These are phyloP conservation scores for Acanthosepion esculentum DNA, from an alignment of 2,888 invertebrate species.

Conservation along the genomic window DNA sequence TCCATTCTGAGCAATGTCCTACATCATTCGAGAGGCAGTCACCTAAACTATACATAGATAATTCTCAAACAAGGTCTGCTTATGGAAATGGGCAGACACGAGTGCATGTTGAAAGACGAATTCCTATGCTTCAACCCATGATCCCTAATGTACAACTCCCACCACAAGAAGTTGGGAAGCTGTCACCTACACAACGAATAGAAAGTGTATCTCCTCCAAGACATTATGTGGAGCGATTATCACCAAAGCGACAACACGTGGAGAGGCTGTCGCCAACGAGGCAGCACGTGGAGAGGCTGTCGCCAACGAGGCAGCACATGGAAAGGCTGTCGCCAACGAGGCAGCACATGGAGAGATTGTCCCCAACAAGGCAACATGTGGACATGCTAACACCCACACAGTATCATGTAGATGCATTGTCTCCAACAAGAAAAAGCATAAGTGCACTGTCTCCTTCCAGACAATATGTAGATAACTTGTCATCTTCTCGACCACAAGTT, in stretches of 20 bases:
- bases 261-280: not conserved
- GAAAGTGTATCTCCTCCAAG: not conserved
- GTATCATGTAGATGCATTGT: not conserved
- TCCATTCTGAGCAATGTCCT: not conserved
- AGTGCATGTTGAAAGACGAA: not conserved
- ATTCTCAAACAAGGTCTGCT: conserved; percentile 1
- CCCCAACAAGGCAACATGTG: conserved; percentile 34
- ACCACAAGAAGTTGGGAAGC: not conserved
- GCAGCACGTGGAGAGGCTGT: not conserved
- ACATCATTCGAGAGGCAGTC: conserved; percentile 37
- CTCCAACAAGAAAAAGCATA: not conserved
- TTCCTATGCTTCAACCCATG: conserved; percentile 1
- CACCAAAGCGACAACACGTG: not conserved
- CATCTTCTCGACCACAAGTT: not conserved
- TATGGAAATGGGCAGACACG: not conserved
- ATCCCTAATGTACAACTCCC: conserved; percentile 37
- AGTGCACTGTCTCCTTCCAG: not conserved
- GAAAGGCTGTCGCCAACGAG: not conserved
- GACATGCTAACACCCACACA: not conserved
- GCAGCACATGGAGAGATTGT: not conserved
- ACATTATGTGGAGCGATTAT: not conserved
- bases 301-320: not conserved
- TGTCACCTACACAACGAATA: not conserved
- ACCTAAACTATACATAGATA: not conserved
- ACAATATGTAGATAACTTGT: not conserved